Base-by-base conservation (phyloP, 2,113 vertebrate genomes). In the Mastomys natalensis region DNA sequence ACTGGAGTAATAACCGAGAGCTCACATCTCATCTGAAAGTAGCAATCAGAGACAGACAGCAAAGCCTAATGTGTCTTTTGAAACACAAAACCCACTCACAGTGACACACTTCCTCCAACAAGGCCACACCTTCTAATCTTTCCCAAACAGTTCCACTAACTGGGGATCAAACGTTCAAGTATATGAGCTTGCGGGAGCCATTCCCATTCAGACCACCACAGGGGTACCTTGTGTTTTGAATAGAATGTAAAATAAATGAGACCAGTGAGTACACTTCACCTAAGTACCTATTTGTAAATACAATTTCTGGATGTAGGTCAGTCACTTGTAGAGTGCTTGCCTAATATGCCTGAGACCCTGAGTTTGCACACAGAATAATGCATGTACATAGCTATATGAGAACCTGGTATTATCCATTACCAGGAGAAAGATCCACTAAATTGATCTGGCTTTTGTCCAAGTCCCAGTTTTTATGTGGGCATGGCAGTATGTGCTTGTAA, bases 221-320 rank as follows among this genome's bases (percentile, higher is more conserved):
- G 81, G 37, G 24, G 81, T 43, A 87, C 0, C 10, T 77, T 45
- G 31, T 91, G 43, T 77, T 60, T 91, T 78, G 80, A 89, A 24
- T 95, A 68, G 90, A 70, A 78, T 24, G n/a, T 95, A 73, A 87
- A 87, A 78, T 26, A 55, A 60, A 29, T 55, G 81, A 91, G 37
- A 90, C 53, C 24, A 34, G 0, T 85, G 3, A 0, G 0, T 94
- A 24, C 77, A 19, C 58, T 53, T 87, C 55, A 22, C 21, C 37
- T 43, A 1, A 95, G 17, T 1, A 43, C 5, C 66, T 85, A 0
- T 91, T 89, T 84, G 5, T 86, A 76, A 91, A 43, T 90, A 74
- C 53, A 86, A 51, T 17, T 76, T 77, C 37, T 68, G 34, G 62
- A 43, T 95, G 8, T 60, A 74, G 53, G 9, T 60, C 70, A 76